Conservation (phyloP, 2,888 invertebrate species). For the Diogma glabrata region DNA sequence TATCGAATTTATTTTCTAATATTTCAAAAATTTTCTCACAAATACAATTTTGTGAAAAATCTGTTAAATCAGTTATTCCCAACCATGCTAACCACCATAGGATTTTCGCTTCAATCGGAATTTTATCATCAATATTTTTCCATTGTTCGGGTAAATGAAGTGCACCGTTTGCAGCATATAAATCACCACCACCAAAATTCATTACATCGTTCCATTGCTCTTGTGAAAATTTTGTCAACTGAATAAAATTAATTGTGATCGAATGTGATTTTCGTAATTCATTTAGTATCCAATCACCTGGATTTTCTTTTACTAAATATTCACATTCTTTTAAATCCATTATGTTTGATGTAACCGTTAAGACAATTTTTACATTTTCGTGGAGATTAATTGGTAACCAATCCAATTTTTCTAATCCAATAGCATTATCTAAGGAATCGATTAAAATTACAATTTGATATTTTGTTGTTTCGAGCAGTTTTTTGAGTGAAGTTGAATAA, state of each 20-base stretch:
- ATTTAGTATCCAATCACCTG: conserved; percentile 18
- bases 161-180: conserved; percentile 32
- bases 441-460: conserved; percentile 58
- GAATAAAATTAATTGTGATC: conserved; percentile 29
- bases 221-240: conserved; percentile 29
- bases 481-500: conserved; percentile 49
- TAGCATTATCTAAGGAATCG: conserved; percentile 59
- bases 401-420: conserved; percentile 41
- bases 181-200: conserved; percentile 32
- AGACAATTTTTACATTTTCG: conserved; percentile 60
- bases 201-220: conserved; percentile 34
- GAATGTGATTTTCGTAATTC: conserved; percentile 27
- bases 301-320: conserved; percentile 7
- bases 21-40: conserved; percentile 52
- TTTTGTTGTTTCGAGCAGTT: conserved; percentile 27
- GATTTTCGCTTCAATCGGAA: conserved; percentile 36
- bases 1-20: conserved; percentile 55
- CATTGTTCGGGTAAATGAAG: conserved; percentile 31
- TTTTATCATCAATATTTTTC: conserved; percentile 29
- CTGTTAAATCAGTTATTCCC: conserved; percentile 43
- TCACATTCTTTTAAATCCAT: conserved; percentile 7
- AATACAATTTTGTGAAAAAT: conserved; percentile 43
- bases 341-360: conserved; percentile 38
- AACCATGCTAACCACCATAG: conserved; percentile 52
- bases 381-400: conserved; percentile 71